phyloP scores from a whole-genome alignment of 2,888 invertebrate genomes.

The Tryphoninae sp. region DNA sequence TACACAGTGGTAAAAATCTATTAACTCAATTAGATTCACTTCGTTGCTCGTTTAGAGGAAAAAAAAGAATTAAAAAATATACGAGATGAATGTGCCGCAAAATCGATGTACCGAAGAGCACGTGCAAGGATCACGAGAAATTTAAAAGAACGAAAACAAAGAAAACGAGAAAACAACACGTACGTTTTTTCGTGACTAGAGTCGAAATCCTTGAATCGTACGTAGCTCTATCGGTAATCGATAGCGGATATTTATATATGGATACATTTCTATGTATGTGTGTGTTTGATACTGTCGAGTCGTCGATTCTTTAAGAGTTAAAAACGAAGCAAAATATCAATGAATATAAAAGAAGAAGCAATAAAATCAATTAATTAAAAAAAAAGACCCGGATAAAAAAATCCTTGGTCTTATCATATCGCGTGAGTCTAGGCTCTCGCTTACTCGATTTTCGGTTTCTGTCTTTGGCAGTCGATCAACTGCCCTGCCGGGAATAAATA shows the following conservation, averaged over 20 bases:
- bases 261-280: constrained; percentile 10
- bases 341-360: constrained; percentile 27
- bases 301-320: constrained; percentile 42
- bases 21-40: constrained; percentile 36
- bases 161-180: constrained; percentile 46
- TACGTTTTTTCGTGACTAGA: constrained; percentile 62
- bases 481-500: constrained; percentile 67
- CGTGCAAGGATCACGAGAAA: constrained; percentile 18
- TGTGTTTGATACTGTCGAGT: constrained; percentile 46
- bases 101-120: constrained; percentile 11
- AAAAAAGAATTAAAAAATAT: constrained; percentile 21
- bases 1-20: constrained; percentile 43
- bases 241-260: constrained; percentile 32
- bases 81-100: background rate
- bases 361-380: constrained; percentile 34
- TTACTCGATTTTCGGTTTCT: constrained; percentile 47
- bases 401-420: constrained; percentile 20
- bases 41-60: constrained; percentile 35
- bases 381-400: constrained; percentile 36
- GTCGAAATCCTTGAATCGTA: constrained; percentile 59
- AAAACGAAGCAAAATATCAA: constrained; percentile 32
- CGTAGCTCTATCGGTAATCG: constrained; percentile 35
- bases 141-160: constrained; percentile 27
- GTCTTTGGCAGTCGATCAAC: constrained; percentile 48
- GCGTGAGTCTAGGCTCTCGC: constrained; percentile 45